phyloP scores from a whole-genome alignment of 2,113 vertebrate species.

The Prietella phreatophila region DNA sequence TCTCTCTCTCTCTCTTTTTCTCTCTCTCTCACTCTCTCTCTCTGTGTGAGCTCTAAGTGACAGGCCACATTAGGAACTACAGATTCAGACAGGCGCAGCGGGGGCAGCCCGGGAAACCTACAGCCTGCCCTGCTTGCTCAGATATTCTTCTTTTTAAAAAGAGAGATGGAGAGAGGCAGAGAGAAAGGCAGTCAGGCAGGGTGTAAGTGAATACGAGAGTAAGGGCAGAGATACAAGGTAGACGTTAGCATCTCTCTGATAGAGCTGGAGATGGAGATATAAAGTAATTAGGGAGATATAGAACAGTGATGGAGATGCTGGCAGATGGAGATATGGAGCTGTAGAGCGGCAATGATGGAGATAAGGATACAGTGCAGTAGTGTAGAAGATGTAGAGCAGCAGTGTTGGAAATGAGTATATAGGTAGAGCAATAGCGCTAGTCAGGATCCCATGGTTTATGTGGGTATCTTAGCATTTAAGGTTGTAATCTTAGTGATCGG shows the following conservation, averaged over 20 bases:
- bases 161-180: conserved; percentile 15
- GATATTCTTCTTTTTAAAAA: conserved; percentile 65
- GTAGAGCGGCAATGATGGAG: background rate
- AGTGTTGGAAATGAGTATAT: background rate
- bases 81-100: conserved; percentile 66
- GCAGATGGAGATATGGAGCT: background rate
- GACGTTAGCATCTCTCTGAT: conserved; percentile 14
- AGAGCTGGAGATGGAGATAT: background rate
- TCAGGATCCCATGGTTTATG: background rate
- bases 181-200: background rate
- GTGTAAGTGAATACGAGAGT: background rate
- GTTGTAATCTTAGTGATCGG: background rate
- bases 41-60: conserved; percentile 71
- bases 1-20: conserved; percentile 34
- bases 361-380: background rate
- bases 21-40: conserved; percentile 13
- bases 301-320: background rate
- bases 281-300: background rate
- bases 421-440: background rate
- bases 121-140: conserved; percentile 70
- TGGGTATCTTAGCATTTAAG: background rate
- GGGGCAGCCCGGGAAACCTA: conserved; percentile 67
- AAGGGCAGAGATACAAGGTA: background rate
- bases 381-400: background rate
- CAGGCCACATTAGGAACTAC: conserved; percentile 70